Base-by-base conservation (phyloP, 2,888 invertebrate genomes). In the Dexiosoma caninum region DNA sequence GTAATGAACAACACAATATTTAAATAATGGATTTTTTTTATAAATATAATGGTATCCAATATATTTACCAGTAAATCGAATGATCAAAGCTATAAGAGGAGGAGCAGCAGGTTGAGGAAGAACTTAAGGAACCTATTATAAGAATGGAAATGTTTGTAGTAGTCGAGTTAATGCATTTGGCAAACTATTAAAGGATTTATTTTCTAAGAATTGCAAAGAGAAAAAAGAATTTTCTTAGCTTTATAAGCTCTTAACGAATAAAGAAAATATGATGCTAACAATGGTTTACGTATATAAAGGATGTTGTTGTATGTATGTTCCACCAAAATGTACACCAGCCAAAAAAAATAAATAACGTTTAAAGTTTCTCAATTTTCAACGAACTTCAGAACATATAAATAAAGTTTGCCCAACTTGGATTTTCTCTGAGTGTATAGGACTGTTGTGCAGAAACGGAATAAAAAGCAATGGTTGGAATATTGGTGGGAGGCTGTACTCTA, bases 151-250 rank as follows among this genome's bases (percentile, higher is more conserved):
- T 53, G 32, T 57, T 77, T 72, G 55, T 64, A 69, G 77, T 69
- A 64, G 62, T 19, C 57, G 44, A 81, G 72, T 72, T 81, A 77
- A 81, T 81, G 81, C 81, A 81, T 81, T 81, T 77, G 62, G 71
- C 27, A 81, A 81, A 81, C 81, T 81, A 81, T 81, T 81, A 81
- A 69, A 77, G 72, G 72, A 74, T 74, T 81, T 77, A 77, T 77
- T 74, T 81, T 30, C 19, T 27, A 67, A 67, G 51, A 42, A 51
- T 35, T 59, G 37, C 21, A 42, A 75, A 51, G 53, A 67, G 46
- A 66, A 44, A 51, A 67, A 60, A 32, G 62, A 70, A 67, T 69
- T 76, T 77, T 77, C 62, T 77, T 81, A 71, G 42, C 57, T 72
- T 62, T 72, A 80, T 80, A 67, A 80, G 76, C 76, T 60, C 67